Evolutionary conservation across 35 echinoderm and acorn worm genomes (phyloP).

Genomic region (Patiria miniata): DNA sequence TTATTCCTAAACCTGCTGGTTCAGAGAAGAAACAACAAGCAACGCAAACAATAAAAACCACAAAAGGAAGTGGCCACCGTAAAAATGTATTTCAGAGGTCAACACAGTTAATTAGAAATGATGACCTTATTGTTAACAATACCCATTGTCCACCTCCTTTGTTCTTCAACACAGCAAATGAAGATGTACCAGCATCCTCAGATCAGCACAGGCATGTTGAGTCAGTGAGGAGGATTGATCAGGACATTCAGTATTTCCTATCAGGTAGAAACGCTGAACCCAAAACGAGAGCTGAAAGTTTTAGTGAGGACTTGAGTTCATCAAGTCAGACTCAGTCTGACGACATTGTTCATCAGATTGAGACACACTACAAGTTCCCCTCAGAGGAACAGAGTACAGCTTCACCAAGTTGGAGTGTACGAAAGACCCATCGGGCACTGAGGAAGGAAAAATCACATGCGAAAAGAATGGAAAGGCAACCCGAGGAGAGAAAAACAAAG

Average conservation of each 20-base stretch:
- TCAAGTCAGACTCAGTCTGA: not conserved
- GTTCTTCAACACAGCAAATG: constrained; percentile 61
- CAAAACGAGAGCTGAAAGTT: not conserved
- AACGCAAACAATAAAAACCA: not conserved
- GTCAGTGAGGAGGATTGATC: not conserved
- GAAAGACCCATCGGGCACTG: not conserved
- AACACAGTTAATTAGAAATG: not conserved
- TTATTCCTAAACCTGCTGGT: not conserved
- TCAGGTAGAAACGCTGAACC: too few species aligned
- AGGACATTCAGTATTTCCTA: not conserved
- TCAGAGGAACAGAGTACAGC: not conserved
- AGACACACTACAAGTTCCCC: constrained; percentile 37
- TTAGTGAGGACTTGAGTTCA: not conserved
- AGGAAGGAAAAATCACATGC: not conserved
- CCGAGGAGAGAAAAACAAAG: not conserved
- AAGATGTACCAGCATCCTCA: not conserved
- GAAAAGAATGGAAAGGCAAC: not conserved
- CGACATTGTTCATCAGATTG: not conserved
- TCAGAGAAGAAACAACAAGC: constrained; percentile 3
- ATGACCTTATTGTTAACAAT: constrained; percentile 61
- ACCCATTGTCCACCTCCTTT: constrained; percentile 84
- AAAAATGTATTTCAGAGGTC: not conserved
- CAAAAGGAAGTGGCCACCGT: not conserved
- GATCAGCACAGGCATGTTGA: not conserved
- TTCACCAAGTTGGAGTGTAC: constrained; percentile 16